Evolutionary conservation across 2,797 vertebrate species (phyloP), one percentile per base, ranked within the genome.

Genomic region (Meda fulgida): DNA sequence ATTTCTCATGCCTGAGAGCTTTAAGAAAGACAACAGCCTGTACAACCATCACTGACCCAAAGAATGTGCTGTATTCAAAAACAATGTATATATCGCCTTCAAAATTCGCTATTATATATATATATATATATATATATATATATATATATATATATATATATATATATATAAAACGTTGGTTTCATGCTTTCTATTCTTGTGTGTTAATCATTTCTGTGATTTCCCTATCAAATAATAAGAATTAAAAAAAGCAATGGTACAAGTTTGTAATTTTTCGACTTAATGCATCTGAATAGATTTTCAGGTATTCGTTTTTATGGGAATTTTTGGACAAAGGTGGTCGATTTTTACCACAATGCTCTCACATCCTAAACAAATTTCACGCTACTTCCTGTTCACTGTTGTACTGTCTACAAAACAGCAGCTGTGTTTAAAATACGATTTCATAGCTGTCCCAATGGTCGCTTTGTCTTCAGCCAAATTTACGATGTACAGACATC

Each of bases 341-440:
- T 21, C 2, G 2, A 63, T 70, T 69, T 26, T 69, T 53, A 53
- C 36, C 34, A 43, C 23, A 55, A 14, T 51, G 5, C 34, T 69
- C 34, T 67, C 38, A 53, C 58, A 65, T 84, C 36, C n/a, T 67
- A 67, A 31, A 67, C n/a, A 14, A 53, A 84, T 55, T 65, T 83
- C 70, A 82, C 14, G 0, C 73, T 58, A 46, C 36, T 9, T 67
- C 82, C 82, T 70, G 48, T 70, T 40, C 73, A 69, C 19, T 43
- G 7, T 58, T 46, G 18, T 31, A 58, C 63, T 69, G 46, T 77
- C 71, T 75, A 65, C 16, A 75, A 31, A 83, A 43, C 83, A 78
- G 83, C 83, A 84, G 83, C 73, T 84, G 83, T 84, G 83, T 78
- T 84, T 78, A 84, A 78, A 66, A 83, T 29, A 46, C 13, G 3